Evolutionary conservation across 37 sponge, comb jelly and placozoan genomes (phyloP).

Genomic region (Agelas oroides): DNA sequence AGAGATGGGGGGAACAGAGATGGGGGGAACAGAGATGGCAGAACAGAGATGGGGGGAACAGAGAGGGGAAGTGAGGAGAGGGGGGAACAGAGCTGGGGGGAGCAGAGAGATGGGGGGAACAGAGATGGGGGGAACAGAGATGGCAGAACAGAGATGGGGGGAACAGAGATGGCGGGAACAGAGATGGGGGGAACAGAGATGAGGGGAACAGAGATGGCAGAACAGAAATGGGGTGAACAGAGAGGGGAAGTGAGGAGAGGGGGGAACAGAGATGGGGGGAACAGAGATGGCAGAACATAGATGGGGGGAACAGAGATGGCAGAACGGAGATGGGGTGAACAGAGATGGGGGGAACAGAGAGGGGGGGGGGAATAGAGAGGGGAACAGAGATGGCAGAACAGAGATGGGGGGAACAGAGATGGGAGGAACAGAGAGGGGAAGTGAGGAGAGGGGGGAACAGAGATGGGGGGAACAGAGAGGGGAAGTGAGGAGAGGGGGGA

Average conservation of each 20-base stretch:
- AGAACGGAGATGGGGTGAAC: too few relatives aligned
- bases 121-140: too few relatives aligned
- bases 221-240: too few relatives aligned
- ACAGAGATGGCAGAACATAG: background rate
- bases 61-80: background rate
- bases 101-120: too few relatives aligned
- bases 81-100: too few relatives aligned
- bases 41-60: too few relatives aligned
- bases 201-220: too few relatives aligned
- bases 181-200: background rate
- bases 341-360: constrained; percentile 3
- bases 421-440: constrained; percentile 1
- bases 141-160: too few relatives aligned
- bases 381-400: background rate
- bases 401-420: background rate
- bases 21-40: too few relatives aligned
- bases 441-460: background rate
- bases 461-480: background rate
- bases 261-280: background rate
- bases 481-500: background rate
- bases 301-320: background rate
- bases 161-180: too few relatives aligned
- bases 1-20: background rate
- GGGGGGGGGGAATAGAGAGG: background rate
- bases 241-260: background rate